phyloP scores from a whole-genome alignment of 2,797 vertebrate genomes.

The Lindbergichthys nudifrons region DNA sequence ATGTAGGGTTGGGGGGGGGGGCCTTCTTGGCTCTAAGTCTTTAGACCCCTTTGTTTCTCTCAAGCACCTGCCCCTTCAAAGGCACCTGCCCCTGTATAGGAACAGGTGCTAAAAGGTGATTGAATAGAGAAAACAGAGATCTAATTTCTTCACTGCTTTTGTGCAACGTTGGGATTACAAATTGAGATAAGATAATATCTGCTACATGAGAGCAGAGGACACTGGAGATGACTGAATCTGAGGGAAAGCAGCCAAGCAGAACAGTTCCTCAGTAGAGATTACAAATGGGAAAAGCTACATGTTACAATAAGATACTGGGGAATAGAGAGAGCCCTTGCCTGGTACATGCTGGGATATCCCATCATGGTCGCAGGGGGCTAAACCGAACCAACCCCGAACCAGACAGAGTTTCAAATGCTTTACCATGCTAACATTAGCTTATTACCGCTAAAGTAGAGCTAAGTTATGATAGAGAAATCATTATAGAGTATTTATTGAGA shows the following conservation, averaged over 20 bases:
- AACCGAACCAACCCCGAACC: not conserved
- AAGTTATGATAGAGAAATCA: not conserved
- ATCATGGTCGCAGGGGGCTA: not conserved
- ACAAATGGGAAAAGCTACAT: not conserved
- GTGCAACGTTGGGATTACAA: conserved; percentile 48
- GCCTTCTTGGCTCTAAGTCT: conserved; percentile 7
- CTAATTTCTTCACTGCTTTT: conserved; percentile 42
- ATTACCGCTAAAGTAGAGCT: not conserved
- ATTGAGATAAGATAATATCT: conserved; percentile 49
- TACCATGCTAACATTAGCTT: not conserved
- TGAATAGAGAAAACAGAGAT: conserved; percentile 37
- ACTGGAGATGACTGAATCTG: conserved; percentile 11
- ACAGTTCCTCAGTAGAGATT: not conserved
- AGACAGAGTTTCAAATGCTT: not conserved
- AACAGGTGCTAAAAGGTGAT: conserved; percentile 36
- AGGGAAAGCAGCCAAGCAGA: conserved; percentile 14
- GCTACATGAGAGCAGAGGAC: not conserved
- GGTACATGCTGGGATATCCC: not conserved
- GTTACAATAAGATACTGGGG: not conserved
- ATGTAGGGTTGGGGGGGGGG: not conserved
- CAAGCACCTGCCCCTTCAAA: conserved; percentile 39
- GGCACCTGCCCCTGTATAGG: conserved; percentile 25
- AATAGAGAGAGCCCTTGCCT: not conserved
- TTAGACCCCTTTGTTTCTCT: conserved; percentile 31
- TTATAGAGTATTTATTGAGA: too few species aligned